Evolutionary conservation across 2,113 vertebrate genomes (phyloP), one percentile per base, ranked within the genome.

Genomic region (Pterocles burchelli): DNA sequence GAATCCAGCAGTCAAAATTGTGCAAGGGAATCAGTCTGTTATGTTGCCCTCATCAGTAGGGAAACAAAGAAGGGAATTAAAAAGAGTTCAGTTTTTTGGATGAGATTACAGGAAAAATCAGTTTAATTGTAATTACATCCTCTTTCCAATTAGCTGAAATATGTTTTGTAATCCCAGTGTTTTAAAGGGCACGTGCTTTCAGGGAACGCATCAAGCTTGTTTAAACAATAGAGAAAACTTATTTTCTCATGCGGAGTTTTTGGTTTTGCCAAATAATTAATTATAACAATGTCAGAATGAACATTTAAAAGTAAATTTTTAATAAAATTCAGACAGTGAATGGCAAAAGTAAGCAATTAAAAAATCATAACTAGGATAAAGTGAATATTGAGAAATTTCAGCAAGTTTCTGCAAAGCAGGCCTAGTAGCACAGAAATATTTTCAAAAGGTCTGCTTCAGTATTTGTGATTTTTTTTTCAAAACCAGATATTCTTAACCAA

Each of bases 121-220:
- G 18, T 81, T 91, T 93, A 91, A 95, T 77, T 95, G 29, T 65
- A 93, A 92, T 84, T 93, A 78, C 79, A 96, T 92, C 85, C 88
- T 88, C 76, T 68, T 86, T 77, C 45, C 57, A 88, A 83, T 94
- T 81, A 93, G 28, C 36, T 86, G 48, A 81, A 94, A 61, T 83
- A 41, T 8, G 34, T 74, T 95, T 93, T 63, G 20, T 22, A 75
- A 75, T 71, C 41, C 52, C 62, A 79, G 66, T 65, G 72, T 86
- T 91, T 66, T 51, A 74, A 81, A 86, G 57, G 38, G 52, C 67
- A 85, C 36, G 19, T 49, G 43, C 15, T 94, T 93, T 72, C 68
- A 88, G 51, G 65, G 75, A 90, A 92, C 0, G 0, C 34, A 89
- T 55, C 38, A 77, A 86, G n/a, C 45, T 80, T 71, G 5, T 67